These are phyloP conservation scores for Wasmannia auropunctata DNA, from an alignment of 1,140 invertebrate genomes.

Conservation along the genomic window DNA sequence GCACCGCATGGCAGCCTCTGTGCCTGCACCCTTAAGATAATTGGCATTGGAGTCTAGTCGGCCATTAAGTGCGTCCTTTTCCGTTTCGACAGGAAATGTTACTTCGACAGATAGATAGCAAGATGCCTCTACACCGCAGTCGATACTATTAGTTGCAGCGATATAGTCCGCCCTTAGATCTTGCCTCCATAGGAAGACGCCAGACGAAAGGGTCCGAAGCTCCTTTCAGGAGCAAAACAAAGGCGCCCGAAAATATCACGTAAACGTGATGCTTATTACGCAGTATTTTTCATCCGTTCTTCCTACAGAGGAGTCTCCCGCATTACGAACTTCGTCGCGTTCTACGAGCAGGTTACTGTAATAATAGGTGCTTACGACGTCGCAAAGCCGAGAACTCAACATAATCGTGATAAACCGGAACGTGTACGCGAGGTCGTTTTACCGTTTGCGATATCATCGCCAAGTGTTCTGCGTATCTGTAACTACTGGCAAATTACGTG, in stretches of 20 bases:
- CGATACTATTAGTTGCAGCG: slow-evolving; percentile 71
- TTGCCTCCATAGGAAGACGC: neutral
- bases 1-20: neutral
- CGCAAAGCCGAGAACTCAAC: slow-evolving; percentile 24
- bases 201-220: neutral
- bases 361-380: slow-evolving; percentile 44
- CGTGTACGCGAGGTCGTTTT: slow-evolving; percentile 8
- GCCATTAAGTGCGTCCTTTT: slow-evolving; percentile 73
- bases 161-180: slow-evolving; percentile 43
- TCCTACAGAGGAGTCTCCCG: neutral
- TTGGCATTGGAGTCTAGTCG: slow-evolving; percentile 69
- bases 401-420: slow-evolving; percentile 43
- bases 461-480: slow-evolving; percentile 36
- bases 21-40: slow-evolving; percentile 29
- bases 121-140: slow-evolving; percentile 57
- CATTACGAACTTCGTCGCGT: slow-evolving; percentile 41
- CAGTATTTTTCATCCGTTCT: slow-evolving; percentile 15
- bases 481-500: slow-evolving; percentile 40
- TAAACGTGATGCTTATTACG: neutral
- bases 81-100: slow-evolving; percentile 66
- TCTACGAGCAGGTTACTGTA: slow-evolving; percentile 33
- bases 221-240: neutral
- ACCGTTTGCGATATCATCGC: neutral
- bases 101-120: slow-evolving; percentile 43
- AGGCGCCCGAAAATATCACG: neutral